A percentile compares a stretch with the other conserved stretches of the same genome.
These are phyloP conservation scores for Cyaniris semiargus DNA, from an alignment of 2,888 invertebrate species.

Conservation along the genomic window DNA sequence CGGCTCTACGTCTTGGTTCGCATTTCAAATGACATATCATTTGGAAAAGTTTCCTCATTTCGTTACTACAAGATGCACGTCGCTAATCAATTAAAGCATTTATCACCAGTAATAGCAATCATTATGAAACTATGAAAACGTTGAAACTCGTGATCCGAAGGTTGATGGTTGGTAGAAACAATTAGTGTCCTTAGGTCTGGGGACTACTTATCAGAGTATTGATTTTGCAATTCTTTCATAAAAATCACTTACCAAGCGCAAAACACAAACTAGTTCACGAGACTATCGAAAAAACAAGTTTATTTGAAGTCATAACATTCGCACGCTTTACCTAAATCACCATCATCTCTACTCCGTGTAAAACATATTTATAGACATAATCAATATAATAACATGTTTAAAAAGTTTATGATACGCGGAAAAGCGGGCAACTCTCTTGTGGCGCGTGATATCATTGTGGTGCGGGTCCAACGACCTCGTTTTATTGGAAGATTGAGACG, in stretches of 20 bases:
- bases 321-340: neutral
- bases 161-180: too few species aligned
- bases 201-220: too few species aligned
- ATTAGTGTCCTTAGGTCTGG: too few species aligned
- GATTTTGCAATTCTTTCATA: too few species aligned
- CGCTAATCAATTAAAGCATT: too few species aligned
- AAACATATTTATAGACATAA: neutral
- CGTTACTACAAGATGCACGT: neutral
- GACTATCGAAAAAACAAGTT: neutral
- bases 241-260: too few species aligned
- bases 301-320: neutral
- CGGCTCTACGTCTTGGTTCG: neutral
- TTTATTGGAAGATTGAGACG: constrained; percentile 47
- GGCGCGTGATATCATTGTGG: constrained; percentile 19
- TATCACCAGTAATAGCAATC: too few species aligned
- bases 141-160: too few species aligned
- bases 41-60: neutral
- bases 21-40: neutral
- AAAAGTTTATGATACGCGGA: neutral
- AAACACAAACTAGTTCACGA: too few species aligned
- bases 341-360: neutral
- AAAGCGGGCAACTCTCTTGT: constrained; percentile 15
- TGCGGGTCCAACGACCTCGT: constrained; percentile 44
- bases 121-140: too few species aligned
- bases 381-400: too few species aligned